Evolutionary conservation across 2,888 invertebrate species (phyloP), one percentile per base, ranked within the genome.

Genomic region (Yponomeuta plumbellus): DNA sequence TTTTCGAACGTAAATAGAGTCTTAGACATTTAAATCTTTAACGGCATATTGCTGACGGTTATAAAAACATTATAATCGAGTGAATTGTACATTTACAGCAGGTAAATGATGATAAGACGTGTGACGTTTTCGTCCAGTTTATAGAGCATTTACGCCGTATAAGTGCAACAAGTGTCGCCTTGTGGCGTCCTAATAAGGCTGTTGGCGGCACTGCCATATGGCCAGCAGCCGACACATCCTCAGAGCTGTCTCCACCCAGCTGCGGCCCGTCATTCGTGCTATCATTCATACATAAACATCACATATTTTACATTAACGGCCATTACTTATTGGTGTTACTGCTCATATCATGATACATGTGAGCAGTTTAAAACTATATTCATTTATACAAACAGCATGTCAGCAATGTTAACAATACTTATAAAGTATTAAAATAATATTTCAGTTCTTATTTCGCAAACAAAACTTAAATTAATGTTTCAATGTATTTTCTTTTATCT

Each of bases 141-240:
- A 83, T 88, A 78, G 86, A 88, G 82, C 87, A 85, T 80, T 86
- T 85, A 81, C 74, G 80, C 91, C 91, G 84, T 91, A 91, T 90
- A 91, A 83, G 91, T 88, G 91, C 91, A 91, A 87, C 90, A 85
- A 88, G 88, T 89, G 85, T 89, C 82, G 88, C 91, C 91, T 91
- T 89, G 91, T 75, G 74, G 79, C 79, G 80, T 83, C 85, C 90
- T 82, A 85, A 90, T 91, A 90, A 81, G 91, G 91, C 71, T 75
- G 77, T 76, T 78, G 72, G 81, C 78, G 79, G 76, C 76, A 83
- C 84, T 81, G 85, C 91, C 91, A 90, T 91, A 90, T 91, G 91
- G 91, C 83, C 79, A 74, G 81, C 81, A 76, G 72, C 75, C 81
- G 82, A 86, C 74, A 85, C 86, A 88, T 88, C 88, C 85, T 82